These are phyloP conservation scores for Podarcis muralis DNA, from an alignment of 2,113 vertebrate species.

Conservation along the genomic window DNA sequence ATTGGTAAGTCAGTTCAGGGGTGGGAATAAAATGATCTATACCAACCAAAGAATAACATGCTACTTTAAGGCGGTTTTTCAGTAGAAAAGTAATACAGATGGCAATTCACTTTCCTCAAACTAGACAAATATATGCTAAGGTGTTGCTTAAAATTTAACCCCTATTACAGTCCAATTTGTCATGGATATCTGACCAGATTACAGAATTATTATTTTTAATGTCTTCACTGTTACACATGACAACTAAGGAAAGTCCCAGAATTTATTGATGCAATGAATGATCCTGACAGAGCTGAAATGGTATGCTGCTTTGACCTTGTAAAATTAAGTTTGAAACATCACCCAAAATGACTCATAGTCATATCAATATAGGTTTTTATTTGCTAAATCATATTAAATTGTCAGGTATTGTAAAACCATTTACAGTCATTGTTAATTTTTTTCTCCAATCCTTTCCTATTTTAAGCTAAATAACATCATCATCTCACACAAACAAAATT, in stretches of 20 bases:
- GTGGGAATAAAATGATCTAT: conserved; percentile 81
- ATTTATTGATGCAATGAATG: not conserved
- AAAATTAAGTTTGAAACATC: not conserved
- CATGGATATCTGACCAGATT: conserved; percentile 69
- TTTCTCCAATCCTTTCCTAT: not conserved
- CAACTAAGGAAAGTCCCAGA: not conserved
- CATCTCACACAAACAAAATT: not conserved
- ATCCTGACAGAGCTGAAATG: not conserved
- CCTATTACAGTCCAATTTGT: conserved; percentile 24
- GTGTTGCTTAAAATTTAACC: conserved; percentile 71
- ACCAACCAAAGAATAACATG: conserved; percentile 75
- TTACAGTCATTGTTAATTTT: not conserved
- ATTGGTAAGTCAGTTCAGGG: conserved; percentile 94
- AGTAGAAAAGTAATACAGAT: conserved; percentile 50
- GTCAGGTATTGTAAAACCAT: not conserved
- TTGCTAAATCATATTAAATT: not conserved
- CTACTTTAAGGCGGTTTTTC: conserved; percentile 69
- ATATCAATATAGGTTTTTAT: not conserved
- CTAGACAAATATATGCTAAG: conserved; percentile 65
- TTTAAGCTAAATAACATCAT: not conserved
- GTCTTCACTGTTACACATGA: not conserved
- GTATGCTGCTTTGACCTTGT: conserved; percentile 28
- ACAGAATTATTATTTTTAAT: conserved; percentile 2
- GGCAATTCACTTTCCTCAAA: conserved; percentile 30
- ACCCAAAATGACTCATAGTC: not conserved